These are phyloP conservation scores for Ginglymostoma cirratum DNA, from an alignment of 2,113 vertebrate genomes.

Conservation along the genomic window DNA sequence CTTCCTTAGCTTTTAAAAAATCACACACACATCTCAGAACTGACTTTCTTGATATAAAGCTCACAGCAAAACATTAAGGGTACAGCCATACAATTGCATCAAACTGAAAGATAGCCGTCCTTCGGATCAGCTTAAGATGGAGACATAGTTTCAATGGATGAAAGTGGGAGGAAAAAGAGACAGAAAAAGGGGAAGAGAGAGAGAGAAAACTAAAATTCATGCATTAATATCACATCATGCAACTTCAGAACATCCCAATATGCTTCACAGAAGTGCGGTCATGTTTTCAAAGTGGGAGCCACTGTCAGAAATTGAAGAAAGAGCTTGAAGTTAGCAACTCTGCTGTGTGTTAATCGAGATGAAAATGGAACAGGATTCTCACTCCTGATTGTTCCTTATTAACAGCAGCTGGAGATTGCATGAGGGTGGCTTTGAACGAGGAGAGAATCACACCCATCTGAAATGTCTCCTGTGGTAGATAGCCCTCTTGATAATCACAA, in stretches of 20 bases:
- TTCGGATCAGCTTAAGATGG: not conserved
- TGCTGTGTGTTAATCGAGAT: not conserved
- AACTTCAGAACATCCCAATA: not conserved
- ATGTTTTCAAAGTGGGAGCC: not conserved
- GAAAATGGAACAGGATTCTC: not conserved
- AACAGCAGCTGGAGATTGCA: not conserved
- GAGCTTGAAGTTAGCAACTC: not conserved
- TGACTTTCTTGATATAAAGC: not conserved
- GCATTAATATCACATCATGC: not conserved
- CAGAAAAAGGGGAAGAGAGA: not conserved
- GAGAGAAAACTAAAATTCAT: not conserved
- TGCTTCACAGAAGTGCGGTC: not conserved
- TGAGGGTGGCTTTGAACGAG: not conserved
- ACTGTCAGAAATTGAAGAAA: not conserved
- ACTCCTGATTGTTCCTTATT: not conserved
- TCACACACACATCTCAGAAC: not conserved
- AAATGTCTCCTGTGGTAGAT: not conserved
- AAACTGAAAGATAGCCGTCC: not conserved
- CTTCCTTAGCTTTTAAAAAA: not conserved
- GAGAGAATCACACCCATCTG: not conserved
- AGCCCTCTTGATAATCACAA: not conserved
- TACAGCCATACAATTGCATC: not conserved
- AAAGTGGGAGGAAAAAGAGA: not conserved
- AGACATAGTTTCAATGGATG: not conserved
- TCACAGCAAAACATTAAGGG: not conserved